A percentile compares a stretch with the other conserved stretches of the same genome.
Conservation (phyloP, 2,113 vertebrate species). For the Tetraodon nigroviridis region DNA sequence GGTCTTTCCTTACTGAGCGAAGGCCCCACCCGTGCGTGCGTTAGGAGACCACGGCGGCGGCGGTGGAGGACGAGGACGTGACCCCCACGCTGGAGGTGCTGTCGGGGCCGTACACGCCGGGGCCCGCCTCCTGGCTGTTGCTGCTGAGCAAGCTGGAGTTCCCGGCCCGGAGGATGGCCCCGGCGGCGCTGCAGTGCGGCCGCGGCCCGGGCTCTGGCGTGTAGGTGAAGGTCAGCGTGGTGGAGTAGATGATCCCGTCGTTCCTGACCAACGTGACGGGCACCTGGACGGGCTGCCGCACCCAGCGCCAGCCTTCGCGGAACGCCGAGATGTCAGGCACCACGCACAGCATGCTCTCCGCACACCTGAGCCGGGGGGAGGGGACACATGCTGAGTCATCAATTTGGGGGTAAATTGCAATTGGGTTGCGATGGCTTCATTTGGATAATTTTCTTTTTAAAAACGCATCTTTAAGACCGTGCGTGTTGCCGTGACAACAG, state of each 20-base stretch:
- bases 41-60: slow-evolving; percentile 97
- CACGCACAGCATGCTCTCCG: slow-evolving; percentile 97
- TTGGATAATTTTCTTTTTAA: not conserved
- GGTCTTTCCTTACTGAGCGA: slow-evolving; percentile 60
- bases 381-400: not conserved
- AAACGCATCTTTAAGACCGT: not conserved
- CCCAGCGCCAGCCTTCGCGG: slow-evolving; percentile 98
- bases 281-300: slow-evolving; percentile 97
- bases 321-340: slow-evolving; percentile 99
- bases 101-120: slow-evolving; percentile 71
- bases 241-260: slow-evolving; percentile 99
- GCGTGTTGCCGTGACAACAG: not conserved
- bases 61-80: slow-evolving; percentile 87
- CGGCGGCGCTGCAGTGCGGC: slow-evolving; percentile 95
- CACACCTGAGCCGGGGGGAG: slow-evolving; percentile 76
- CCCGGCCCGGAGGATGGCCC: slow-evolving; percentile 90
- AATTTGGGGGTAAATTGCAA: too few relatives aligned
- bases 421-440: too few relatives aligned
- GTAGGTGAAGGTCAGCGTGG: slow-evolving; percentile 98
- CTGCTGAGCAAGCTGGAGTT: slow-evolving; percentile 83
- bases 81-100: slow-evolving; percentile 77
- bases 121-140: slow-evolving; percentile 75
- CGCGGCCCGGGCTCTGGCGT: slow-evolving; percentile 95
- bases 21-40: slow-evolving; percentile 61
- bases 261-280: slow-evolving; percentile 97